Evolutionary conservation across 2,113 vertebrate species (phyloP).

Genomic region (Trogon melanurus): DNA sequence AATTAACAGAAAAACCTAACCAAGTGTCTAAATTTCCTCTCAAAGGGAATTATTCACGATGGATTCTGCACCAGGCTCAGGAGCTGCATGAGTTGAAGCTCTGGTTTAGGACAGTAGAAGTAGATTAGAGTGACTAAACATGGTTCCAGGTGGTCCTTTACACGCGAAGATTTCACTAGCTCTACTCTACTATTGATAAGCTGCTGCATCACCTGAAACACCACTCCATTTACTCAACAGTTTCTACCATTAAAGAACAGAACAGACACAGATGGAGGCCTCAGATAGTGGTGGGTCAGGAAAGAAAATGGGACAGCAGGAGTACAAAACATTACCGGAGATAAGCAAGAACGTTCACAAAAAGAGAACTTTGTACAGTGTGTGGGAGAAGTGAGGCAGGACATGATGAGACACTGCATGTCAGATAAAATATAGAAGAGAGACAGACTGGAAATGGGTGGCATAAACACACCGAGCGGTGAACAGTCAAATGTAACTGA

Average conservation of each 20-base stretch:
- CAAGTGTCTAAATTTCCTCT: background rate
- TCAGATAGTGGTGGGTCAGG: background rate
- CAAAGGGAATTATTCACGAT: background rate
- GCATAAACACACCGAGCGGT: background rate
- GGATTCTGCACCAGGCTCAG: background rate
- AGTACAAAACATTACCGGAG: background rate
- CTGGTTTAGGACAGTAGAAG: background rate
- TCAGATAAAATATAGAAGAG: background rate
- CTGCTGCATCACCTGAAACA: background rate
- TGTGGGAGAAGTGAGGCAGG: background rate
- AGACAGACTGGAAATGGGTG: background rate
- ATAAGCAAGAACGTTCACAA: background rate
- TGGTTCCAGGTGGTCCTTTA: background rate
- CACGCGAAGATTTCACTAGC: background rate
- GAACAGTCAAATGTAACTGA: background rate
- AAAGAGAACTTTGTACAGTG: background rate
- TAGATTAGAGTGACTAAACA: background rate
- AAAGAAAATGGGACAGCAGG: background rate
- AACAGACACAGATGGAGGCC: background rate
- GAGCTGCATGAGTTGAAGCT: background rate
- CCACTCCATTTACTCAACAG: background rate
- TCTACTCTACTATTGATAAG: background rate
- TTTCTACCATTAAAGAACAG: background rate
- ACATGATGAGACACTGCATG: background rate
- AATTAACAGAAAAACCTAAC: slow-evolving; percentile 4